A percentile compares a stretch with the other conserved stretches of the same genome.
phyloP scores from a whole-genome alignment of 2,113 vertebrate genomes.

The Paralichthys olivaceus region DNA sequence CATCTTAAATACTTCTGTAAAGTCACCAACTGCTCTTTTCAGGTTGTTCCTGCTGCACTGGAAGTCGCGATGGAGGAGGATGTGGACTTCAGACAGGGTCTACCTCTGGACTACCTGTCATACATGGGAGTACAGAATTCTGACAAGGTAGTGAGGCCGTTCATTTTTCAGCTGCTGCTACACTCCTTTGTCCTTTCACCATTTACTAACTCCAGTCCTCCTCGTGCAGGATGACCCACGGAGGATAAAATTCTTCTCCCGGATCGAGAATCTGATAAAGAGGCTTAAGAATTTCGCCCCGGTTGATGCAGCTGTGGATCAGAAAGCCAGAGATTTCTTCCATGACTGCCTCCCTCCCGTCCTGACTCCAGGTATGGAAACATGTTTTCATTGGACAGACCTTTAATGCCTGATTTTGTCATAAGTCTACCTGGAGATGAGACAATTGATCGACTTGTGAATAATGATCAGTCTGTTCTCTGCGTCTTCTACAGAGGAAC shows the following conservation, averaged over 20 bases:
- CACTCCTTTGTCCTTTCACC: neutral
- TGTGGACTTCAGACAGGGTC: conserved; percentile 89
- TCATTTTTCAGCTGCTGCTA: neutral
- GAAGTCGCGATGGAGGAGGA: conserved; percentile 94
- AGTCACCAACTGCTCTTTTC: neutral
- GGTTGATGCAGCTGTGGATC: conserved; percentile 94
- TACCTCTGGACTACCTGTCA: conserved; percentile 90
- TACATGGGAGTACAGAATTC: conserved; percentile 95
- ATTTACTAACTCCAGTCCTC: neutral
- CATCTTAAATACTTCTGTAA: too few species aligned
- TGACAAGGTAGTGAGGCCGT: conserved; percentile 71
- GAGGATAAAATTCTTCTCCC: conserved; percentile 85
- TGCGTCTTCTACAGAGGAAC: conserved; percentile 81
- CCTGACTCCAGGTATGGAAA: conserved; percentile 81
- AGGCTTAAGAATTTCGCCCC: conserved; percentile 88
- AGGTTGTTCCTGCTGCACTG: conserved; percentile 90
- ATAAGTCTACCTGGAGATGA: too few species aligned
- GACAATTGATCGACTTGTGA: too few species aligned
- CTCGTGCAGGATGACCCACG: conserved; percentile 80
- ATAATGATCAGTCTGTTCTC: neutral
- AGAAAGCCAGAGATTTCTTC: conserved; percentile 91
- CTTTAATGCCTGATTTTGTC: too few species aligned
- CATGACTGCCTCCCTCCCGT: conserved; percentile 93
- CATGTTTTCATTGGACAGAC: neutral
- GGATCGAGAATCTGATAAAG: conserved; percentile 84